Evolutionary conservation across 2,888 invertebrate genomes (phyloP), one percentile per base, ranked within the genome.

Genomic region (Apotomis betuletana): DNA sequence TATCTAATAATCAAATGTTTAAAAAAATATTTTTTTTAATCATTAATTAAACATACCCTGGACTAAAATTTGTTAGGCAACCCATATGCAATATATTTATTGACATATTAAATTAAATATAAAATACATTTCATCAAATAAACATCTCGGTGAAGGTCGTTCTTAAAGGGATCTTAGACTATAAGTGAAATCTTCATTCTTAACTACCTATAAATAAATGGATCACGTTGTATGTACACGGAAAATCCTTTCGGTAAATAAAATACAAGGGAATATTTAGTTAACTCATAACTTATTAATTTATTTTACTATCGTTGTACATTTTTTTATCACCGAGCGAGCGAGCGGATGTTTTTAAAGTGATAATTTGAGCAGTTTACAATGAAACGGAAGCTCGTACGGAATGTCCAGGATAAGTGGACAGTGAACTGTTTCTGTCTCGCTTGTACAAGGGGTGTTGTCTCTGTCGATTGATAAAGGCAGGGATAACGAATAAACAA

Each of bases 351-450:
- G 91, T 87, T 87, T 85, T 87, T 75, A 79, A 27, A 77, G 75
- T 82, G 86, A 87, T 86, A 87, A 81, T 73, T 79, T 76, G 76
- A 78, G 75, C 77, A 73, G 75, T 75, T 75, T 79, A 80, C 79
- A 78, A 78, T 75, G 72, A 73, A 84, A 77, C 88, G 90, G 91
- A 91, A 86, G 84, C 81, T 81, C 13, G 81, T 77, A 78, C 75
- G 76, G 80, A 85, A 83, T 85, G 87, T 80, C 82, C 79, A 76
- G 88, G 89, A 89, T 90, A 90, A 88, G 78, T 89, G 90, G 88
- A 80, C 90, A 89, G 80, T 90, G 90, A 90, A 90, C 91, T 79
- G 81, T 78, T 79, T 77, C 76, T 15, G 6, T 75, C 76, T 73
- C 79, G 77, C 82, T 80, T 74, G 83, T 80, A 79, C 81, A 41